Percentiles rank a stretch among this genome's conserved stretches.
Evolutionary conservation across 2,888 invertebrate genomes (phyloP).

Genomic region (Meandrusa payeni): DNA sequence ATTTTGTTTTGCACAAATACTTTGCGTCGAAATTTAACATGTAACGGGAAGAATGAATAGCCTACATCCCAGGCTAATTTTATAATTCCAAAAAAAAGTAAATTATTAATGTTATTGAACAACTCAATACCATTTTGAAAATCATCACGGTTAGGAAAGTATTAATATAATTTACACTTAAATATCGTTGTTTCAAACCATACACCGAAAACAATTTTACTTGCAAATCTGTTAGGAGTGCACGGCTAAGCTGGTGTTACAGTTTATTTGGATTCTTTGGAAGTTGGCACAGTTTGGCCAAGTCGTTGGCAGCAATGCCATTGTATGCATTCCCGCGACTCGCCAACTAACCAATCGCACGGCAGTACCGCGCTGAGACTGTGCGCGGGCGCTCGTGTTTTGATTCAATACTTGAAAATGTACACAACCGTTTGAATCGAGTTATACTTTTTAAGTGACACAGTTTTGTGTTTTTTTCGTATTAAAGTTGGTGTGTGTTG

Average conservation of each 20-base stretch:
- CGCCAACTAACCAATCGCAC: conserved; percentile 47
- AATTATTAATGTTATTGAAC: too few species aligned
- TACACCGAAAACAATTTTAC: background rate
- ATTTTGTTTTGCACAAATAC: too few species aligned
- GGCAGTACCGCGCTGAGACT: conserved; percentile 53
- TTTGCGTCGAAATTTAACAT: too few species aligned
- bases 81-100: too few species aligned
- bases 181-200: background rate
- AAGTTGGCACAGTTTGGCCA: conserved; percentile 17
- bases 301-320: conserved; percentile 34
- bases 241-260: background rate
- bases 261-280: conserved; percentile 6
- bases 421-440: conserved; percentile 22
- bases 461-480: conserved; percentile 13
- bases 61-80: too few species aligned
- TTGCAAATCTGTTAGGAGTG: background rate
- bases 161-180: too few species aligned
- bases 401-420: conserved; percentile 30
- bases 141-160: too few species aligned
- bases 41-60: too few species aligned
- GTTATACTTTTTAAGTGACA: conserved; percentile 21
- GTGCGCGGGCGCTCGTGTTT: conserved; percentile 54
- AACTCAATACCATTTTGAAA: too few species aligned
- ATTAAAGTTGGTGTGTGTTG: conserved; percentile 7
- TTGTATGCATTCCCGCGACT: conserved; percentile 56